Conservation (phyloP, 2,888 invertebrate species). For the Chalcosyrphus nemorum region DNA sequence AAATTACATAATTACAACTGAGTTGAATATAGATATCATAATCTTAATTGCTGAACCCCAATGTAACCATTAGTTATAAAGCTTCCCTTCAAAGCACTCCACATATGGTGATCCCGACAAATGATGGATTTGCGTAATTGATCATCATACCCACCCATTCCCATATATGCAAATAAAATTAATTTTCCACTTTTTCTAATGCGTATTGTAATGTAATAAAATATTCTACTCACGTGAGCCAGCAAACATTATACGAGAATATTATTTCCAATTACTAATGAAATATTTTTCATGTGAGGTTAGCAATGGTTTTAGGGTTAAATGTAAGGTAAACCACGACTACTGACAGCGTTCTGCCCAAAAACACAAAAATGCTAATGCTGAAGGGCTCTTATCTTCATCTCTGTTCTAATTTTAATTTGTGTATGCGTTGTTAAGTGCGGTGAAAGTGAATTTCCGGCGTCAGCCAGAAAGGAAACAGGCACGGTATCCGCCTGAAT, state of each 20-base stretch:
- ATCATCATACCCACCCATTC: neutral
- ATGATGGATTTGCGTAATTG: conserved; percentile 19
- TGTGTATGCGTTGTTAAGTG: neutral
- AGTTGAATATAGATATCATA: too few species aligned
- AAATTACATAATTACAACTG: too few species aligned
- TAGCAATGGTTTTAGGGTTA: neutral
- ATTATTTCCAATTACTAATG: conserved; percentile 8
- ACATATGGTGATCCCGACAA: neutral
- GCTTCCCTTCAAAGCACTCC: neutral
- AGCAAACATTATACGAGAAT: neutral
- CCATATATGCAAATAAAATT: conserved; percentile 21
- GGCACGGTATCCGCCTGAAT: conserved; percentile 5
- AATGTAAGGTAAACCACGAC: neutral
- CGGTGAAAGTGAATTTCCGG: conserved; percentile 62
- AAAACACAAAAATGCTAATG: neutral
- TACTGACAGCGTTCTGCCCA: neutral
- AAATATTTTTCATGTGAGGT: conserved; percentile 30
- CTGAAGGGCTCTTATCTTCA: neutral
- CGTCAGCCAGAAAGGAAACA: conserved; percentile 13
- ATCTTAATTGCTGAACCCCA: too few species aligned
- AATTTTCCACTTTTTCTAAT: neutral
- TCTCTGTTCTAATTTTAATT: conserved; percentile 36
- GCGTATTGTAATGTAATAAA: neutral
- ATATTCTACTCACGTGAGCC: conserved; percentile 25
- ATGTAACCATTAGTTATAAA: neutral